These are phyloP conservation scores for Sepiola atlantica DNA, from an alignment of 2,888 invertebrate genomes.

Conservation along the genomic window DNA sequence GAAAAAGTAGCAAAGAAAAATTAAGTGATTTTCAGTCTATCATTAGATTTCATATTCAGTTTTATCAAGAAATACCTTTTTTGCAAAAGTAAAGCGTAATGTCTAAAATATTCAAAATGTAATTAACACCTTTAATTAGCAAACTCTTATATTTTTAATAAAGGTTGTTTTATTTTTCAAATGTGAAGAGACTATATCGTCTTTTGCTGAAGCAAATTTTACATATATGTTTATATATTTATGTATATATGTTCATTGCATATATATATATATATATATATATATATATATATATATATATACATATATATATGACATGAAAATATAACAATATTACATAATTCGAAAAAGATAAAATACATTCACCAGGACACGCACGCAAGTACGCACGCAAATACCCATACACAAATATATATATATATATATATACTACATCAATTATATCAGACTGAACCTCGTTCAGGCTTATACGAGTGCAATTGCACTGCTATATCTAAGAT, in stretches of 20 bases:
- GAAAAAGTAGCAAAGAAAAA: too few species aligned
- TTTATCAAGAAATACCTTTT: too few species aligned
- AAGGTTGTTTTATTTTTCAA: neutral
- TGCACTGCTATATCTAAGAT: too few species aligned
- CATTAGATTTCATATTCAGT: too few species aligned
- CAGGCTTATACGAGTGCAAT: too few species aligned
- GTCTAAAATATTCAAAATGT: too few species aligned
- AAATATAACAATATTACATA: neutral
- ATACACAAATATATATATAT: neutral
- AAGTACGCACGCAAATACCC: neutral
- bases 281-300: neutral
- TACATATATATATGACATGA: neutral
- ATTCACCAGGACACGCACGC: neutral
- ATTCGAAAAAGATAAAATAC: neutral
- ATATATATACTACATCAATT: neutral
- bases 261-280: constrained; percentile 10
- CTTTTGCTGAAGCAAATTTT: neutral
- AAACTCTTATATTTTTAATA: too few species aligned
- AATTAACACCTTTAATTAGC: too few species aligned
- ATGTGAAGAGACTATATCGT: neutral
- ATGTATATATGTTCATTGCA: neutral
- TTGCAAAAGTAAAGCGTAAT: too few species aligned
- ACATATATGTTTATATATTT: neutral
- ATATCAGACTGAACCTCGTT: neutral
- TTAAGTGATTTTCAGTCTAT: too few species aligned